Base-by-base conservation (phyloP, 1,140 invertebrate species). In the Cydia splendana region DNA sequence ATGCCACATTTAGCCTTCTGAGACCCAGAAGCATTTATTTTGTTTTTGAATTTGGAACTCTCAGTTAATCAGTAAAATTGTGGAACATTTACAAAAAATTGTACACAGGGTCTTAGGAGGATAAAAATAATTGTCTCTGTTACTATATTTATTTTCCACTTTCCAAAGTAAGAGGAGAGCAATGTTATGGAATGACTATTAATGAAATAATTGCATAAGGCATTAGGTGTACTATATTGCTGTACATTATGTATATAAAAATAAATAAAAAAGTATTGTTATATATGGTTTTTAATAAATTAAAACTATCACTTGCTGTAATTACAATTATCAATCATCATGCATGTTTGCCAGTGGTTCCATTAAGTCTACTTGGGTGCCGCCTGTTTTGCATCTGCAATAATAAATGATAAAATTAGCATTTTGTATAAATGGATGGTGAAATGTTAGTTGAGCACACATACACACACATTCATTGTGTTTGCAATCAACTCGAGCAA, bases 321-420 rank as follows among this genome's bases (percentile, higher is more conserved):
- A 82, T 84, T 86, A 80, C 79, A 78, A 81, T 81, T 77, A 77
- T 77, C 82, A 76, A 80, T 75, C 51, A 76, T 80, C 80, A 81
- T 84, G 74, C 79, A 81, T 84, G 78, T 73, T 81, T 77, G 28
- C 78, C 67, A 79, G 79, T 76, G 81, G 75, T 74, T 78, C 79
- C 76, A 48, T 78, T 83, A 79, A 79, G n/a, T 83, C 74, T 85
- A 94, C 81, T 88, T 93, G 13, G 91, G 93, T 51, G 84, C 91
- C 65, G 85, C 87, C 87, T 82, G 85, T 91, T 86, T 83, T 87
- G 87, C 81, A 93, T 87, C 94, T 94, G 94, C 94, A 94, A 93
- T 81, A 81, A 62, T 79, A 75, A 74, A 78, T n/a, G 74, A n/a
- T 65, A 74, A 38, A 30, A 71, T 74, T 34, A 75, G 71, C 24